A percentile compares a stretch with the other conserved stretches of the same genome.
Conservation (phyloP, 2,888 invertebrate species). For the Leptinotarsa rubiginosa region DNA sequence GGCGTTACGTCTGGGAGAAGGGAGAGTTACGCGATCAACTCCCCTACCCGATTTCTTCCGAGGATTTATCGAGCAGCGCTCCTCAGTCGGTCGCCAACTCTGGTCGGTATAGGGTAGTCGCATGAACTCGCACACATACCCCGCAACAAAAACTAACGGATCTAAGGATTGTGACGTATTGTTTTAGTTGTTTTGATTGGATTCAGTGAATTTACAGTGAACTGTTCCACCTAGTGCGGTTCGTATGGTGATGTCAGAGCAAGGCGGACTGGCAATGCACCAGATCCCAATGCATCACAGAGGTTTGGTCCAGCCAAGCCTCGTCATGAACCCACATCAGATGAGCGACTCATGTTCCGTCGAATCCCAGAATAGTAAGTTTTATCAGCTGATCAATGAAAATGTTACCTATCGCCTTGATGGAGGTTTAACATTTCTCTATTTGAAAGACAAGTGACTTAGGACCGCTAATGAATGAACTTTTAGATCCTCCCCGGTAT, state of each 20-base stretch:
- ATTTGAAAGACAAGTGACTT: too few species aligned
- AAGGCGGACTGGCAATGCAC: constrained; percentile 75
- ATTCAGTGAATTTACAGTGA: constrained; percentile 46
- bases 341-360: constrained; percentile 62
- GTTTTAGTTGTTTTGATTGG: constrained; percentile 37
- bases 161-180: constrained; percentile 24
- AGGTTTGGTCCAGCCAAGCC: constrained; percentile 72
- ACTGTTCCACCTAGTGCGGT: constrained; percentile 58
- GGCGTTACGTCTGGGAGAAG: constrained; percentile 45
- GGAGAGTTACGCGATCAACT: constrained; percentile 46
- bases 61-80: constrained; percentile 32
- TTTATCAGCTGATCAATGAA: not conserved
- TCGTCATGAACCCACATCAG: constrained; percentile 71
- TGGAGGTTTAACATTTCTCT: too few species aligned
- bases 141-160: constrained; percentile 5
- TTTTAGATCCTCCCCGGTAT: too few species aligned
- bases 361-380: constrained; percentile 65
- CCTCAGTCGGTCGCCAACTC: constrained; percentile 38
- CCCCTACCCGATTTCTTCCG: constrained; percentile 52
- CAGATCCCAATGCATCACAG: constrained; percentile 71
- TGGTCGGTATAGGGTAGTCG: constrained; percentile 13
- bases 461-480: too few species aligned
- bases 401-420: not conserved
- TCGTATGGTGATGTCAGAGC: constrained; percentile 76
- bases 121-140: not conserved